phyloP scores from a whole-genome alignment of 2,113 vertebrate species.

The Rutilus rutilus region DNA sequence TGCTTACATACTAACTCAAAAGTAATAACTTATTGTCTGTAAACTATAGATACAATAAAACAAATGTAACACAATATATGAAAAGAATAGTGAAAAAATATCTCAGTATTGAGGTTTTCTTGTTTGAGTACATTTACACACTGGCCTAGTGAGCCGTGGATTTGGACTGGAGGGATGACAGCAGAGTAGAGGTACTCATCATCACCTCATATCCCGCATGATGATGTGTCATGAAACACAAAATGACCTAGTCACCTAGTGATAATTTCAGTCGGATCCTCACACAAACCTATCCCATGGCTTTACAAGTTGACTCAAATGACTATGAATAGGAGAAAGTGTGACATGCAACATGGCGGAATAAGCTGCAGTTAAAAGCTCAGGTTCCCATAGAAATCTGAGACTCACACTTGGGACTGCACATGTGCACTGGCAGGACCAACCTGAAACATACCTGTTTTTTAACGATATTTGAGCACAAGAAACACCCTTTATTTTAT shows the following conservation, averaged over 20 bases:
- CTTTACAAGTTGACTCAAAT: not conserved
- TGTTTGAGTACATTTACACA: slow-evolving; percentile 58
- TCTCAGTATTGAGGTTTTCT: slow-evolving; percentile 72
- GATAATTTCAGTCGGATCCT: not conserved
- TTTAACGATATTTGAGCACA: not conserved
- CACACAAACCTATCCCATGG: not conserved
- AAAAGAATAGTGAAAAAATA: slow-evolving; percentile 58
- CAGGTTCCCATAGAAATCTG: not conserved
- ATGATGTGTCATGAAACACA: not conserved
- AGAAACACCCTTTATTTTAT: not conserved
- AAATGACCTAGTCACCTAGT: not conserved
- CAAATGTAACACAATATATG: slow-evolving; percentile 67
- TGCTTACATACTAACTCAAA: slow-evolving; percentile 76
- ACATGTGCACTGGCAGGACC: not conserved
- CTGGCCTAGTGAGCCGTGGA: not conserved
- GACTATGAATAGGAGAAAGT: not conserved
- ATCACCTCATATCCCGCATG: not conserved
- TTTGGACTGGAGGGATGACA: slow-evolving; percentile 21
- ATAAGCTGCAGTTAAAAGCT: not conserved
- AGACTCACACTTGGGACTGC: not conserved
- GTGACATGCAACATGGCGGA: not conserved
- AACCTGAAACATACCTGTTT: not conserved
- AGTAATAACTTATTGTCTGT: slow-evolving; percentile 75
- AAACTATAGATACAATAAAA: slow-evolving; percentile 65
- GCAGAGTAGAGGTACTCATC: not conserved